Evolutionary conservation across 2,113 vertebrate genomes (phyloP).

Genomic region (Irena cyanogastra): DNA sequence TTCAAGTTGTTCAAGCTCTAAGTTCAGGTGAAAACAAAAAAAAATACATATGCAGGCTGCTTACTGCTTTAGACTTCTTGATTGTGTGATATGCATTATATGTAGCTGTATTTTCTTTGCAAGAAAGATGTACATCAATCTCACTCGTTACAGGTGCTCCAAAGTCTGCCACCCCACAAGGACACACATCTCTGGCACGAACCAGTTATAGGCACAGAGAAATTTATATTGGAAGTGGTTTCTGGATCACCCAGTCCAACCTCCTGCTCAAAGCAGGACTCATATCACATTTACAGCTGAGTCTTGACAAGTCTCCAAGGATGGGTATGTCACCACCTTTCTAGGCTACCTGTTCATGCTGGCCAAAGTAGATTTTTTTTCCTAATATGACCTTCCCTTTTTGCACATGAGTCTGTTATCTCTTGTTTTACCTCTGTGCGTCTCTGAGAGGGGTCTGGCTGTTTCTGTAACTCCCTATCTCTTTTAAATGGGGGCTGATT

Average conservation of each 20-base stretch:
- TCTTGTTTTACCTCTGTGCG: background rate
- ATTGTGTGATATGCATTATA: background rate
- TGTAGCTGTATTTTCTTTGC: background rate
- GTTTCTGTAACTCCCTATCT: background rate
- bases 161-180: background rate
- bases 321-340: background rate
- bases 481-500: background rate
- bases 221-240: background rate
- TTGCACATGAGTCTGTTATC: background rate
- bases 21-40: background rate
- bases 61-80: background rate
- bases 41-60: background rate
- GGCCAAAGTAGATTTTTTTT: background rate
- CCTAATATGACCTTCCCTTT: background rate
- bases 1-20: background rate
- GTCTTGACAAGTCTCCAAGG: background rate
- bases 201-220: background rate
- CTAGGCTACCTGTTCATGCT: background rate
- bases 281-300: accelerated
- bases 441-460: background rate
- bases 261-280: background rate
- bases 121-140: background rate
- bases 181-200: accelerated
- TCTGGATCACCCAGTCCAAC: background rate
- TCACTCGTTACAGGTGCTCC: background rate